Evolutionary conservation across 1,140 invertebrate genomes (phyloP), one percentile per base, ranked within the genome.

Genomic region (Aphidius ervi): DNA sequence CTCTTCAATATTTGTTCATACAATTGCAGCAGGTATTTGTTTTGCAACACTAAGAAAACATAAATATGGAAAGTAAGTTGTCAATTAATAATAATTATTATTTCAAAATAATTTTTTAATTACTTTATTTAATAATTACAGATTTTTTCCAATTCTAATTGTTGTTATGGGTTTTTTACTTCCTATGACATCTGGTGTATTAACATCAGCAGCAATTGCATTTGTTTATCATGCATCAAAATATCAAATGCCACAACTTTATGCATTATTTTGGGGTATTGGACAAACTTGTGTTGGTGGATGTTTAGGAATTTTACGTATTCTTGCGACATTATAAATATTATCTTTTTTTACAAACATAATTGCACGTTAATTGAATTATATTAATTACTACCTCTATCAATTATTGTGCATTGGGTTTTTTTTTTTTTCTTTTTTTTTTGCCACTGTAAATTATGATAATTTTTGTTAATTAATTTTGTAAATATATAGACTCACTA

Each of bases 261-360:
- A 96, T 81, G 93, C 94, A 41, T 85, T 95, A 70, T 84, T 96
- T 56, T 97, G 93, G 92, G 95, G 95, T 54, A 87, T 94, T 46
- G 94, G 93, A 62, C 94, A 97, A 78, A 97, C 94, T n/a, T 81
- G 93, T 54, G 74, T 94, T 45, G 89, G 91, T 42, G 89, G 90
- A 58, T 89, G 92, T 67, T 86, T 97, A 63, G 94, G 94, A 40
- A 96, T 95, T 70, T 94, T 93, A 56, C 86, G 94, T 73, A 94
- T 97, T 65, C 81, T 97, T 70, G 94, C 94, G 56, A 97, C 94
- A 47, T 83, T 97, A 70, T 95, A 88, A 88, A 20, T 41, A 20
- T n/a, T 40, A 31, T 37, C 40, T 9, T 41, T 5, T 41, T 47
- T 1, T 58, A 40, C 10, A 40, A 37, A 39, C 3, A 39, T 9